phyloP scores from a whole-genome alignment of 2,113 vertebrate genomes.

The Engraulis encrasicolus region DNA sequence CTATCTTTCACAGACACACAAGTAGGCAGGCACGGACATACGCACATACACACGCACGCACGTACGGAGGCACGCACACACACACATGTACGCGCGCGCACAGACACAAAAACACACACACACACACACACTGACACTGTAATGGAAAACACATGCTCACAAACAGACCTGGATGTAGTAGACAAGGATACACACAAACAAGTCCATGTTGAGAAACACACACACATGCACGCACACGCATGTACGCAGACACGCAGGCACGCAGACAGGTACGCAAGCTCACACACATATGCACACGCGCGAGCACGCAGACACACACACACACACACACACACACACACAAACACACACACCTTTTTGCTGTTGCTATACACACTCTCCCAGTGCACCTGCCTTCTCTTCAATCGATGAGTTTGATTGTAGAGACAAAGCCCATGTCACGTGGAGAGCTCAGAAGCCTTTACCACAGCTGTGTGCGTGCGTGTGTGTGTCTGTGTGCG shows the following conservation, averaged over 20 bases:
- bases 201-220: not conserved
- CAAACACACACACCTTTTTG: conserved; percentile 31
- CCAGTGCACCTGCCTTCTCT: conserved; percentile 40
- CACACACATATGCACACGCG: conserved; percentile 9
- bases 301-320: conserved; percentile 3
- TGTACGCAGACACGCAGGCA: not conserved
- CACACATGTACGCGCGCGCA: conserved; percentile 23
- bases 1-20: no score
- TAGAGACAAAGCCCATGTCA: conserved; percentile 78
- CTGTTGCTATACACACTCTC: conserved; percentile 29
- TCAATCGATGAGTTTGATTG: conserved; percentile 43
- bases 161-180: not conserved
- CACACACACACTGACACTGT: conserved; percentile 1
- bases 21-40: not conserved
- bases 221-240: no score
- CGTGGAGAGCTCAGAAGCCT: conserved; percentile 58
- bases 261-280: not conserved
- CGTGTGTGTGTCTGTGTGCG: conserved; percentile 5
- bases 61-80: not conserved
- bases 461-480: conserved; percentile 83
- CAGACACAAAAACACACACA: conserved; percentile 35
- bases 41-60: not conserved
- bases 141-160: not conserved
- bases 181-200: no score
- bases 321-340: conserved; percentile 36